Evolutionary conservation across 2,797 vertebrate species (phyloP), one percentile per base, ranked within the genome.

Genomic region (Argya squamiceps): DNA sequence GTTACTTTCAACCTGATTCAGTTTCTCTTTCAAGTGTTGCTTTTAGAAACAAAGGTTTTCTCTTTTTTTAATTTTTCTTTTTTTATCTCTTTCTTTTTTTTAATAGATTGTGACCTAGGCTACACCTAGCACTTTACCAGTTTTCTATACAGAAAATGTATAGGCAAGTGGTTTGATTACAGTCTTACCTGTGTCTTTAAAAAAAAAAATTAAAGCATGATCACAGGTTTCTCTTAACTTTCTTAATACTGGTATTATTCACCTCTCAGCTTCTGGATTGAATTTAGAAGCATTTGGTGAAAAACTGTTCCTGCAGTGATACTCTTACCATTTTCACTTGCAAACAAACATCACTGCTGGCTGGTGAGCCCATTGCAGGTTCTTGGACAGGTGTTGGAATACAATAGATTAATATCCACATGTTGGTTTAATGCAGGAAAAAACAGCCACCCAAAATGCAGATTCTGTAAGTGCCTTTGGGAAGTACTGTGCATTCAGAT

Each of bases 291-390:
- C 12, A 15, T 84, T 65, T 76, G 24, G 37, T 67, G 52, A 34
- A 49, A 76, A 80, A 9, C 17, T 70, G 3, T 75, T 89, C 21
- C 23, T 80, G 24, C 17, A 20, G 27, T 43, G 34, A 15, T 73
- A 22, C 21, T 74, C 24, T 29, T 43, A 11, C 26, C 47, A 32
- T 49, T n/a, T 64, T 94, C 27, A 11, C 43, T 88, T 80, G 56
- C 37, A 67, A 53, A 63, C 8, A 63, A 82, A 73, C 0, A 0
- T 58, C 9, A 18, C 18, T 55, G 32, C 16, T 5, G 1, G 11
- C 13, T 68, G 36, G 17, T 74, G 46, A 88, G 44, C 24, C 37
- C 4, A 2, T 65, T 68, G 43, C n/a, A 24, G 27, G 11, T 29
- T 80, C 37, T 75, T 77, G 53, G 26, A 14, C 7, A 36, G 27